Base-by-base conservation (phyloP, 2,113 vertebrate species). In the Pelecanoides urinatrix region DNA sequence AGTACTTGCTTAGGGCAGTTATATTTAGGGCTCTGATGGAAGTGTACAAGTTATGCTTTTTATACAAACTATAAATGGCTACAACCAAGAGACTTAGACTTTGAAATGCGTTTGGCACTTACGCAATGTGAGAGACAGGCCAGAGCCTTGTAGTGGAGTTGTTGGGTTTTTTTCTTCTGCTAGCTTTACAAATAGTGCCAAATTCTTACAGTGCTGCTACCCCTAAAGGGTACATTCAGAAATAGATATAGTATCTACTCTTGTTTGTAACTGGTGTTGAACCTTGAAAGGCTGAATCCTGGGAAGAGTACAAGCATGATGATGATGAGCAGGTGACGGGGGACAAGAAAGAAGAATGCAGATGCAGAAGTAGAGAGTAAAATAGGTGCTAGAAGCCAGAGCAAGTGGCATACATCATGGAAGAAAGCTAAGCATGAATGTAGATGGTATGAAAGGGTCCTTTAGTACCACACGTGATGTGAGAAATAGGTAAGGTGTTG, bases 21-120 rank as follows among this genome's bases (percentile, higher is more conserved):
- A 91, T 96, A 96, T 96, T 96, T 97, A 96, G 93, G 92, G 34
- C 94, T 92, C 59, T 74, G 87, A 92, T 94, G 90, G 93, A 95
- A 95, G 89, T 86, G 86, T 62, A 93, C 95, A 90, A 96, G 88
- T 95, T 96, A 88, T 40, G 94, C 86, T 96, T 96, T 94, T 95
- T 94, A 89, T 89, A 70, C 73, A 89, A 97, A 97, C 92, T 97
- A 96, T 93, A 97, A 98, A 97, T 93, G 91, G 92, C 94, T 73
- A 26, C 82, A 85, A 61, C 85, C 71, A n/a, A 96, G 92, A 86
- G 49, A 21, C 61, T 67, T 19, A 5, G 68, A 18, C 86, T 95
- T 78, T 63, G 87, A 96, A 94, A 95, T 65, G 47, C 32, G 0
- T 58, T 93, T 97, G 78, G 94, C 77, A 73, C 15, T 90, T 63